Base-by-base conservation (phyloP, 2,113 vertebrate species). In the Lasiurus borealis region DNA sequence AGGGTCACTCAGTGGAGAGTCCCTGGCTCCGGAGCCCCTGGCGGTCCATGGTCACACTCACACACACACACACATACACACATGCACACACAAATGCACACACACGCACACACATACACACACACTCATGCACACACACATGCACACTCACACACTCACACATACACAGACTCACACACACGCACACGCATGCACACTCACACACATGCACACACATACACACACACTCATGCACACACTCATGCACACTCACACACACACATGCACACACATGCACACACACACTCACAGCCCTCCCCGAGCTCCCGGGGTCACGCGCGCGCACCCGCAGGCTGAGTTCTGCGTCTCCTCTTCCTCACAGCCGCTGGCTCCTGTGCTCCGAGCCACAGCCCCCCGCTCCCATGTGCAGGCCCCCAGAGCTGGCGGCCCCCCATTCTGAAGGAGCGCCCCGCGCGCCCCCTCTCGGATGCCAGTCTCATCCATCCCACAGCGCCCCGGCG, bases 341-440 rank as follows among this genome's bases (percentile, higher is more conserved):
- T 88, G 44, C 77, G 91, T 94, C 98, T 98, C 97, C 98, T 97
- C 97, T 97, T 97, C 94, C 98, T 96, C 97, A 48, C 73, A 71
- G 92, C 92, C 27, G 3, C 81, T 25, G n/a, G n/a, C n/a, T n/a
- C 19, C 2, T 27, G 57, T 50, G 19, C 48, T 64, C 85, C 44
- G 44, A 7, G 52, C 76, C 12, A 52, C n/a, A n/a, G 72, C 36
- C 44, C 81, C 27, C 15, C 5, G 46, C 68, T 44, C 23, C 6
- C 18, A 48, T 29, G 52, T 0, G 3, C 0, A 57, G 44, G 62
- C n/a, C 88, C 27, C 71, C 10, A 19, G 13, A 5, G 21, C 91
- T 48, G 27, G 21, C 57, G 3, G 40, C n/a, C 50, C 57, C 77
- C 18, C 36, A 9, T 66, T 5, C 64, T 1, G 25, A 29, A 25